phyloP scores from a whole-genome alignment of 2,797 vertebrate species.

The Parambassis ranga region DNA sequence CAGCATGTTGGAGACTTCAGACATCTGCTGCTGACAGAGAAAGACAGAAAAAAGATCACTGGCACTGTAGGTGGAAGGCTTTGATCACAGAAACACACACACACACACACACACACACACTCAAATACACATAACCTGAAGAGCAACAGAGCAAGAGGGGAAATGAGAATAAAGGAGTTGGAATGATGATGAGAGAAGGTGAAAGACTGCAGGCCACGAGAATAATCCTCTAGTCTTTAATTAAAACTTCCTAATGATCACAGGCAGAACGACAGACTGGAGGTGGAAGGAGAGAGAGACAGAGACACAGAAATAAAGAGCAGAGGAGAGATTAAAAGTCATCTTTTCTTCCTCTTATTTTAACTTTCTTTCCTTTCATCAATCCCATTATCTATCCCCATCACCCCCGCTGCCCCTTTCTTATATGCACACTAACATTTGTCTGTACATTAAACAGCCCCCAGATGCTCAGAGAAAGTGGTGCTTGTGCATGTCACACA shows the following conservation, averaged over 20 bases:
- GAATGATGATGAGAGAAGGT: conserved; percentile 64
- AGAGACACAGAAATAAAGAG: conserved; percentile 32
- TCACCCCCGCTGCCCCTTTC: conserved; percentile 23
- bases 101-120: neutral
- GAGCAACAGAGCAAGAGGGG: conserved; percentile 30
- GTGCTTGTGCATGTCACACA: conserved; percentile 22
- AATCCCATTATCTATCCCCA: conserved; percentile 11
- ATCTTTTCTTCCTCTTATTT: conserved; percentile 15
- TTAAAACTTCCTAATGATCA: conserved; percentile 78
- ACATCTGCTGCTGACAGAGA: conserved; percentile 40
- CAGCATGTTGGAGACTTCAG: conserved; percentile 28
- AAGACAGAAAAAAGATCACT: conserved; percentile 70
- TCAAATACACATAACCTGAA: conserved; percentile 43
- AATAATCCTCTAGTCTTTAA: conserved; percentile 75
- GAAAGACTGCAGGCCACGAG: conserved; percentile 63
- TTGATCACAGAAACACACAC: conserved; percentile 65
- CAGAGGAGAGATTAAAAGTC: conserved; percentile 33
- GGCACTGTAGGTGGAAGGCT: conserved; percentile 65
- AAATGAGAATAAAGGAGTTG: conserved; percentile 36
- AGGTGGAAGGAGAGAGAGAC: conserved; percentile 19
- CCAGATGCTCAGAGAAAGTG: conserved; percentile 44
- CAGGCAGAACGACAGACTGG: conserved; percentile 38
- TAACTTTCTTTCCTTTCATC: neutral
- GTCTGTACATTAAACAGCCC: conserved; percentile 32
- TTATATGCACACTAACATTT: conserved; percentile 52